Evolutionary conservation across 2,113 vertebrate species (phyloP).

Genomic region (Castor canadensis): DNA sequence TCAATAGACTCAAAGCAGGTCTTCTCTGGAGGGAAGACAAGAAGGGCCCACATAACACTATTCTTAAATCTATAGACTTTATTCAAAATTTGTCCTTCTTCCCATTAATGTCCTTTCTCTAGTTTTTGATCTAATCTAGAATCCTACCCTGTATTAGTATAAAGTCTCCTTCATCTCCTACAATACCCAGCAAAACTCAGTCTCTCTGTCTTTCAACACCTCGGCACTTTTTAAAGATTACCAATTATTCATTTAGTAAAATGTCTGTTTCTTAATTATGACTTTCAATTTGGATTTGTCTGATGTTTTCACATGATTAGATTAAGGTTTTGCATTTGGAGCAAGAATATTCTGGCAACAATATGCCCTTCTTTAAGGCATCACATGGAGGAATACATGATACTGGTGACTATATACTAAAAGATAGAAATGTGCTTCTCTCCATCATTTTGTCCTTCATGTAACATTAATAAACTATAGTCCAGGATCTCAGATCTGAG

Average conservation of each 20-base stretch:
- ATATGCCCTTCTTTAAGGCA: not conserved
- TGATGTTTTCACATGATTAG: not conserved
- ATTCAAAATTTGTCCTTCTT: not conserved
- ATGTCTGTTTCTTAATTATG: not conserved
- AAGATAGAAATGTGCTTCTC: constrained; percentile 1
- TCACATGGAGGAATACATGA: not conserved
- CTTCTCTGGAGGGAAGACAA: too few relatives aligned
- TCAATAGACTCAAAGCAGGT: too few relatives aligned
- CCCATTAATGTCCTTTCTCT: not conserved
- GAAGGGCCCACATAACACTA: not conserved
- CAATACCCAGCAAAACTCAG: not conserved
- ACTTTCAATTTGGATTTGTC: not conserved
- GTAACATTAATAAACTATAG: not conserved
- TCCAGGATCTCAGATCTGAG: not conserved
- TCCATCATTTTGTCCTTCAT: constrained; percentile 6
- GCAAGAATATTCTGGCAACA: not conserved
- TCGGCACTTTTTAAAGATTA: not conserved
- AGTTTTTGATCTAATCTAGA: not conserved
- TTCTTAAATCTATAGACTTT: not conserved
- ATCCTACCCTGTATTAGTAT: not conserved
- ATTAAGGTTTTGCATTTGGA: not conserved
- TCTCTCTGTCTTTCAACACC: not conserved
- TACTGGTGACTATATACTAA: not conserved
- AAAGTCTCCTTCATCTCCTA: not conserved
- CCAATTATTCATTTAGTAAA: not conserved